These are phyloP conservation scores for Lasioglossum leucozonium DNA, from an alignment of 2,888 invertebrate genomes.

Conservation along the genomic window DNA sequence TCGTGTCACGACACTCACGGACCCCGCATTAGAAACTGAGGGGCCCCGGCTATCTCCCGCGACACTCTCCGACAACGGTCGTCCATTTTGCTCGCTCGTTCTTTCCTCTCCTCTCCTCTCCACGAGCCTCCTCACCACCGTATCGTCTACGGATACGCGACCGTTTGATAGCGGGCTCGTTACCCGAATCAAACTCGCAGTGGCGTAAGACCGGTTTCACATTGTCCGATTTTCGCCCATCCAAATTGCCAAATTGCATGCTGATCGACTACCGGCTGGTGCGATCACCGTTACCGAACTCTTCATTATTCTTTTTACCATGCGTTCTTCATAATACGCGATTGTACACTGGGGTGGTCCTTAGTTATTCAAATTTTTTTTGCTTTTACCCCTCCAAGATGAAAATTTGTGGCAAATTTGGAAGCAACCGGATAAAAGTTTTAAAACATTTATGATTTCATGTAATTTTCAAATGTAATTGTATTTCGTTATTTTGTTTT, in stretches of 20 bases:
- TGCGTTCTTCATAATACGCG: neutral
- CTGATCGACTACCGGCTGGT: neutral
- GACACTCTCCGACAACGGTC: conserved; percentile 35
- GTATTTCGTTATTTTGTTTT: too few species aligned
- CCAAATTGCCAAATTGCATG: neutral
- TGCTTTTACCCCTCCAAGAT: neutral
- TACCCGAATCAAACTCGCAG: conserved; percentile 66
- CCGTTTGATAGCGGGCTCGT: conserved; percentile 71
- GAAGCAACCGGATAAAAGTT: too few species aligned
- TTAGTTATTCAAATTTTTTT: too few species aligned
- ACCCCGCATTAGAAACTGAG: conserved; percentile 82
- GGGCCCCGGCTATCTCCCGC: conserved; percentile 56
- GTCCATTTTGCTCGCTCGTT: conserved; percentile 38
- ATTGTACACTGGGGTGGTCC: neutral
- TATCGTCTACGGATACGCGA: conserved; percentile 61
- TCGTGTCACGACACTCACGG: conserved; percentile 78
- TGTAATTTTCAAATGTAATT: too few species aligned
- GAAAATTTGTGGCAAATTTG: too few species aligned
- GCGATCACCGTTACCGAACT: neutral
- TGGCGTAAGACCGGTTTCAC: conserved; percentile 57
- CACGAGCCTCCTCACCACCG: conserved; percentile 21
- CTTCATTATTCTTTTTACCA: neutral
- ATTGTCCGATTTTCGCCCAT: neutral
- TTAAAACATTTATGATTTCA: too few species aligned
- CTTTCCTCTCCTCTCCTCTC: conserved; percentile 22